Percentiles rank a stretch among this genome's conserved stretches.
Conservation (phyloP, 2,113 vertebrate genomes). For the Nycticebus coucang region DNA sequence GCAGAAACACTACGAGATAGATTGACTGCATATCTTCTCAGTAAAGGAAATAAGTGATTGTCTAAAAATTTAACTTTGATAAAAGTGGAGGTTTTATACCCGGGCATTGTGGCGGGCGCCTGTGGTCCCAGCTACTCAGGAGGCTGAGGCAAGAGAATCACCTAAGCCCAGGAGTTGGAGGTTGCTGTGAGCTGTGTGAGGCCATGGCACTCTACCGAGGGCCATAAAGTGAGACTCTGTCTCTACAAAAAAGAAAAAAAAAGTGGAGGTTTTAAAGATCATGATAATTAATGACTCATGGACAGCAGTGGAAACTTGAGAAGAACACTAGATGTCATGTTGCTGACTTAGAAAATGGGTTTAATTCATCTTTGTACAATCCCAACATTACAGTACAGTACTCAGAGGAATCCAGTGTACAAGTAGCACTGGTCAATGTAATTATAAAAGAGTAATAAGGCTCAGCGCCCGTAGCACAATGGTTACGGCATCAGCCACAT, state of each 20-base stretch:
- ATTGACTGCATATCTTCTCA: neutral
- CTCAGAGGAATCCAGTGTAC: neutral
- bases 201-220: no score
- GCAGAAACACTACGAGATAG: neutral
- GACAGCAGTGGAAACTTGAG: slow-evolving; percentile 1
- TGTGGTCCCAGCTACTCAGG: no score
- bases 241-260: no score
- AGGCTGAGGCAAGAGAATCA: no score
- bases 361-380: neutral
- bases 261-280: neutral
- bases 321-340: neutral
- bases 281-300: neutral
- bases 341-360: neutral
- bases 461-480: no score
- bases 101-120: no score
- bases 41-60: neutral
- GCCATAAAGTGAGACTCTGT: no score
- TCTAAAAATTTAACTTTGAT: slow-evolving; percentile 12
- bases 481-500: no score
- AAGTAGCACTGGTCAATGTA: neutral
- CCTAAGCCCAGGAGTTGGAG: no score
- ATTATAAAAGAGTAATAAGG: neutral
- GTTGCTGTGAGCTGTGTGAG: no score
- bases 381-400: neutral
- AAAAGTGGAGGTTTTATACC: neutral